Base-by-base conservation (phyloP, 2,113 vertebrate species). In the Archilochus colubris region DNA sequence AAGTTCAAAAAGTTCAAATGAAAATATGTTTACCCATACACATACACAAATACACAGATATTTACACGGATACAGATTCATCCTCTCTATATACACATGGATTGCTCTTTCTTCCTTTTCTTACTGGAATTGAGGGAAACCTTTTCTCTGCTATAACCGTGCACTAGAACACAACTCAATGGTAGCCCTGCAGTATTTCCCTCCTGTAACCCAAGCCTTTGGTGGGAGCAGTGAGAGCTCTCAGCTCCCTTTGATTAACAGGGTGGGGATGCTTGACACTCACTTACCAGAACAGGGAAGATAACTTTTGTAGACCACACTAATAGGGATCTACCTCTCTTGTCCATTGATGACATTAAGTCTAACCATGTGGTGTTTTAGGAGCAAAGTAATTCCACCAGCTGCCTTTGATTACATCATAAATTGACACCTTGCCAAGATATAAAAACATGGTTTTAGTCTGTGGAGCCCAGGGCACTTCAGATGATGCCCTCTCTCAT, bases 391-490 rank as follows among this genome's bases (percentile, higher is more conserved):
- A 89, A 96, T 96, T 96, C 88, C 94, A 91, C 86, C 25, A 3
- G 23, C 91, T 91, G 94, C 93, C 90, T 96, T 96, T 97, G 97
- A 97, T 98, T 97, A 98, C 96, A 97, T 98, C 97, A 98, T 93
- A 61, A 97, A 96, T 95, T 97, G 97, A 96, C 89, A 63, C 96
- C 82, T 91, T 82, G 97, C 97, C 96, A 97, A 97, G 97, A 96
- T 97, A 95, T 97, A 97, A 96, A 96, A 97, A 93, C 91, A 70
- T 90, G 88, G 88, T 50, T 97, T 95, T 89, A 84, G 67, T 64
- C 91, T 79, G 74, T 40, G 86, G 96, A 95, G 96, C 84, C 94
- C 79, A 70, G 87, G 92, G 88, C 92, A 90, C 73, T 95, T 92
- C 86, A 96, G 81, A 94, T 94, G 93, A 86, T 92, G 87, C 96